phyloP scores from a whole-genome alignment of 2,113 vertebrate species.

The Cyprinodon tularosa region DNA sequence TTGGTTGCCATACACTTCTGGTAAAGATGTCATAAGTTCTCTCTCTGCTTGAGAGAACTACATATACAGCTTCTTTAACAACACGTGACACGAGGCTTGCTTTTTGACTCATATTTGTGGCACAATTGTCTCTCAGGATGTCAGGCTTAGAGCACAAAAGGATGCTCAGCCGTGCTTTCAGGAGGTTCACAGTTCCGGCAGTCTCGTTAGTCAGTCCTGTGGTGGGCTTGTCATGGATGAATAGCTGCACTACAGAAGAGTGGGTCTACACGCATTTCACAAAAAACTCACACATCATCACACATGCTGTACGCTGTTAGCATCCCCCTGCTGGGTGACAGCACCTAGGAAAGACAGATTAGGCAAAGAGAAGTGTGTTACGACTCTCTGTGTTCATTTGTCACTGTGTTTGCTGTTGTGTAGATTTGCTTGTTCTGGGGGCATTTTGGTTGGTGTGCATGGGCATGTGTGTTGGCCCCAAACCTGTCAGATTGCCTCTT shows the following conservation, averaged over 20 bases:
- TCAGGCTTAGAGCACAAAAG: conserved; percentile 26
- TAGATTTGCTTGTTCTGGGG: conserved; percentile 27
- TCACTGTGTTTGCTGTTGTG: conserved; percentile 11
- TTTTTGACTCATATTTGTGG: background rate
- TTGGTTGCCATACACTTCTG: background rate
- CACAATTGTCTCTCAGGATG: conserved; percentile 24
- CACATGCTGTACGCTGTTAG: conserved; percentile 23
- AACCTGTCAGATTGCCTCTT: conserved; percentile 51
- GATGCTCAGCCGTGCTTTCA: conserved; percentile 33
- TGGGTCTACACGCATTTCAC: conserved; percentile 11
- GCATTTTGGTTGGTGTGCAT: conserved; percentile 1
- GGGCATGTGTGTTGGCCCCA: conserved; percentile 18
- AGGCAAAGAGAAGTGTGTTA: conserved; percentile 40
- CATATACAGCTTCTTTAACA: conserved; percentile 5
- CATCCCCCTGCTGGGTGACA: conserved; percentile 38
- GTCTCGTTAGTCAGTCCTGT: conserved; percentile 45
- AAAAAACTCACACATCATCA: conserved; percentile 2
- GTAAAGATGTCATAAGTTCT: conserved; percentile 11
- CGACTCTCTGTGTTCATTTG: conserved; percentile 17
- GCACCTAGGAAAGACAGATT: conserved; percentile 53
- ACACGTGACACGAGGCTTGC: background rate
- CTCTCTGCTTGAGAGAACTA: background rate
- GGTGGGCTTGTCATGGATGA: conserved; percentile 52
- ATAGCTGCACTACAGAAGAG: conserved; percentile 46
- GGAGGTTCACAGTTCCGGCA: conserved; percentile 12